Base-by-base conservation (phyloP, 2,797 vertebrate species). In the Silurus aristotelis region DNA sequence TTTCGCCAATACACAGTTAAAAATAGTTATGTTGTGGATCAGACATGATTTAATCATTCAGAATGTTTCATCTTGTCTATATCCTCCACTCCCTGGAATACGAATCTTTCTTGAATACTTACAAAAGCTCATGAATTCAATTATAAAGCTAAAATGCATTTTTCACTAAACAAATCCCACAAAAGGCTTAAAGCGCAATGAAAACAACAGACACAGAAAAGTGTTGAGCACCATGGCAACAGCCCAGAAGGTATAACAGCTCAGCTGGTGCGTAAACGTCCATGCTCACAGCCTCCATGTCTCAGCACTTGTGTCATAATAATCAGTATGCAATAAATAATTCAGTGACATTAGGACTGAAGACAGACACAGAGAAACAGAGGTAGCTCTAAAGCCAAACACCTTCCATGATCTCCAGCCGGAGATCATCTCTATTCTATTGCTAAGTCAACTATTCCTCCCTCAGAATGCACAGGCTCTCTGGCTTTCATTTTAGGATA, bases 151-250 rank as follows among this genome's bases (percentile, higher is more conserved):
- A 6, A 19, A 15, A 76, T 46, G 31, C 73, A 82, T 88, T 87
- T 87, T 83, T 55, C 82, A 67, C 73, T 77, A 83, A 85, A 87
- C 80, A 89, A 87, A 82, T 71, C 81, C n/a, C 84, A 91, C 90
- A 92, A 85, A 84, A 86, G 75, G 79, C 80, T 84, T 75, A 55
- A 86, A 58, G 75, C 66, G 78, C 78, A 85, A 82, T 90, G 83
- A 87, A 89, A 89, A 90, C 84, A 85, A 93, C 91, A 91, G 91
- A 90, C 88, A 77, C 80, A 63, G n/a, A 82, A 81, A 88, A 90
- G 86, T 89, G 87, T 87, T 63, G 63, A 89, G 85, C 72, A 48
- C 93, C 93, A 94, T 95, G 92, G 93, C 87, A 94, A 95, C 90
- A 85, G 75, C 87, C 83, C 84, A 89, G 88, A 88, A 89, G 90